phyloP scores from a whole-genome alignment of 2,797 vertebrate genomes.

The Myripristis jacobus region DNA sequence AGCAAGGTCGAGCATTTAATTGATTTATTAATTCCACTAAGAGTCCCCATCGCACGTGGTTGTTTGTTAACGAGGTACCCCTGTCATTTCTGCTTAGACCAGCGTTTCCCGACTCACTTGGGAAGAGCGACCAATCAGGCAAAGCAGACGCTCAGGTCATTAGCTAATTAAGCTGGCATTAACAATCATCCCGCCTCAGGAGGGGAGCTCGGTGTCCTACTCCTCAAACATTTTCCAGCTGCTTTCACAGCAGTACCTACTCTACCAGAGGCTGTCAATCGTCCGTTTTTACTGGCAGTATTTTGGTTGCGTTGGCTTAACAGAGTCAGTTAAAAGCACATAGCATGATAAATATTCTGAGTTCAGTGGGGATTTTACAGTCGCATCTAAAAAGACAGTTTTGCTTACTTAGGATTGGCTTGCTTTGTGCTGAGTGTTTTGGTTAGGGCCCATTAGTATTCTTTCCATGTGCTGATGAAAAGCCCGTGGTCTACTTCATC shows the following conservation, averaged over 20 bases:
- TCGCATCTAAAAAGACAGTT: neutral
- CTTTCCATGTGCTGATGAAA: neutral
- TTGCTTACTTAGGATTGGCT: neutral
- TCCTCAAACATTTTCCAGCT: constrained; percentile 14
- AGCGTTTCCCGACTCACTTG: constrained; percentile 35
- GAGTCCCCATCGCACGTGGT: constrained; percentile 13
- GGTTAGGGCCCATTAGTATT: too few species aligned
- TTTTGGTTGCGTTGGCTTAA: constrained; percentile 26
- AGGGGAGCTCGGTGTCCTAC: constrained; percentile 25
- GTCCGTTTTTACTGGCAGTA: constrained; percentile 39
- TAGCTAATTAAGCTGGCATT: constrained; percentile 69
- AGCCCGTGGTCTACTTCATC: neutral
- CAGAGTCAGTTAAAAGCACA: neutral
- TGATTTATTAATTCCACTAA: constrained; percentile 67
- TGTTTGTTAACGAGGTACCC: constrained; percentile 34
- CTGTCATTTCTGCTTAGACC: constrained; percentile 47
- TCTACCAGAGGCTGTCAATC: constrained; percentile 42
- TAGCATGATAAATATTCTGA: constrained; percentile 17
- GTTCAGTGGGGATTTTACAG: neutral
- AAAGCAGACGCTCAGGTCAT: constrained; percentile 49
- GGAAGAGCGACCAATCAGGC: constrained; percentile 27
- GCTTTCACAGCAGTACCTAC: constrained; percentile 33
- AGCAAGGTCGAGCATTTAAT: constrained; percentile 39
- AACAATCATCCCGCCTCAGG: constrained; percentile 36
- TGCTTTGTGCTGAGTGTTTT: neutral